Conservation (phyloP, 2,797 vertebrate genomes). For the Apogon hyalosoma region DNA sequence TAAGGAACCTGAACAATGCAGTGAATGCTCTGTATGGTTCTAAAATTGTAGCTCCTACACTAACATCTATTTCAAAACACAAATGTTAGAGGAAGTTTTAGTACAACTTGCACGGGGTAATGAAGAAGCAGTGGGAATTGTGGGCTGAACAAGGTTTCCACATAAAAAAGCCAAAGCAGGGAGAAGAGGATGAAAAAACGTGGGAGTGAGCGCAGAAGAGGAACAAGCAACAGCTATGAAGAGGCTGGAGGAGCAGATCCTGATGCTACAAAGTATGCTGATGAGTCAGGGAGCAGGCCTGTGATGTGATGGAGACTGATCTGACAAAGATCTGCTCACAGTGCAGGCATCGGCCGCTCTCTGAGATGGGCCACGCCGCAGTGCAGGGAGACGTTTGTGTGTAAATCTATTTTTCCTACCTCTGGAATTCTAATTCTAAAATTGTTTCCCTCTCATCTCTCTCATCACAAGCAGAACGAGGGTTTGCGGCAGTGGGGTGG, state of each 20-base stretch:
- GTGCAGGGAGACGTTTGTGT: slow-evolving; percentile 11
- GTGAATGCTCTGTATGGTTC: background rate
- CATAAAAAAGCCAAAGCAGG: slow-evolving; percentile 44
- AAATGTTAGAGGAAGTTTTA: slow-evolving; percentile 13
- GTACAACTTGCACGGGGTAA: slow-evolving; percentile 7
- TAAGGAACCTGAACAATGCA: background rate
- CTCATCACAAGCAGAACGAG: slow-evolving; percentile 27
- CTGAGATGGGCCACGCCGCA: slow-evolving; percentile 52
- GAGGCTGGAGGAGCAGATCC: slow-evolving; percentile 62
- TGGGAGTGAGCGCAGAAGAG: slow-evolving; percentile 56
- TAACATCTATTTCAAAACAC: slow-evolving; percentile 6
- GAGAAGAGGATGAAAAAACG: slow-evolving; percentile 45
- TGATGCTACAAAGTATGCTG: slow-evolving; percentile 72
- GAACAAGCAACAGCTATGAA: slow-evolving; percentile 51
- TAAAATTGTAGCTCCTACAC: background rate
- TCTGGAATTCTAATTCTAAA: slow-evolving; percentile 44
- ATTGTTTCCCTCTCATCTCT: slow-evolving; percentile 37
- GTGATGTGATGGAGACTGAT: slow-evolving; percentile 74
- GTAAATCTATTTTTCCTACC: slow-evolving; percentile 37
- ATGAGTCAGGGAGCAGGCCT: slow-evolving; percentile 73
- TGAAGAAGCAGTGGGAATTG: slow-evolving; percentile 24
- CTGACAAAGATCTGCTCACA: slow-evolving; percentile 70
- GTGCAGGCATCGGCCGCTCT: slow-evolving; percentile 56
- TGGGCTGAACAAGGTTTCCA: slow-evolving; percentile 24
- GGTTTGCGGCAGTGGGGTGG: slow-evolving; percentile 22